Evolutionary conservation across 2,888 invertebrate genomes (phyloP).

Genomic region (Salticus scenicus): DNA sequence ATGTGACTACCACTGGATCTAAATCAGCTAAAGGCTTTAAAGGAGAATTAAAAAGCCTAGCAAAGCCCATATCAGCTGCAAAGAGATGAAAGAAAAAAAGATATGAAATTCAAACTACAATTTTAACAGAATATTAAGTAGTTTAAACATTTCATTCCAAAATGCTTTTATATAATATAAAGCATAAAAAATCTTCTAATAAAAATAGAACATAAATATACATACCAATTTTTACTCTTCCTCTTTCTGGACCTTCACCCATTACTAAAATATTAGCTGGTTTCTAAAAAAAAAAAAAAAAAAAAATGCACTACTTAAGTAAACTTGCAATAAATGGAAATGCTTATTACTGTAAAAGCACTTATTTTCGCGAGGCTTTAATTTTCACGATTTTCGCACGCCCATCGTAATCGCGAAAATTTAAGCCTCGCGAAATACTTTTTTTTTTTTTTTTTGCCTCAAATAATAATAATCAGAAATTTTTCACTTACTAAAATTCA

Average conservation of each 20-base stretch:
- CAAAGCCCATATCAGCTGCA: conserved; percentile 98
- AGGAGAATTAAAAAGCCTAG: conserved; percentile 97
- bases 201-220: conserved; percentile 12
- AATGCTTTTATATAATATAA: not conserved
- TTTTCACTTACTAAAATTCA: no score
- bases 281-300: conserved; percentile 81
- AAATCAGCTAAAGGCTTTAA: conserved; percentile 97
- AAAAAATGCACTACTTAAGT: no score
- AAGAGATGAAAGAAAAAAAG: no score
- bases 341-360: no score
- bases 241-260: conserved; percentile 98
- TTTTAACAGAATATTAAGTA: not conserved
- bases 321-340: no score
- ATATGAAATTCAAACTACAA: no score
- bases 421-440: no score
- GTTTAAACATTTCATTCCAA: not conserved
- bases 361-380: no score
- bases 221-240: conserved; percentile 90
- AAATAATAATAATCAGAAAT: no score
- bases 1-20: conserved; percentile 99
- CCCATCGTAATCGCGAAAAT: no score
- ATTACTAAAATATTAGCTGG: conserved; percentile 99
- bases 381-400: no score
- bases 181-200: conserved; percentile 2
- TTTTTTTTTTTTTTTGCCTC: no score